Evolutionary conservation across 2,888 invertebrate species (phyloP).

Genomic region (Caenorhabditis sp.): DNA sequence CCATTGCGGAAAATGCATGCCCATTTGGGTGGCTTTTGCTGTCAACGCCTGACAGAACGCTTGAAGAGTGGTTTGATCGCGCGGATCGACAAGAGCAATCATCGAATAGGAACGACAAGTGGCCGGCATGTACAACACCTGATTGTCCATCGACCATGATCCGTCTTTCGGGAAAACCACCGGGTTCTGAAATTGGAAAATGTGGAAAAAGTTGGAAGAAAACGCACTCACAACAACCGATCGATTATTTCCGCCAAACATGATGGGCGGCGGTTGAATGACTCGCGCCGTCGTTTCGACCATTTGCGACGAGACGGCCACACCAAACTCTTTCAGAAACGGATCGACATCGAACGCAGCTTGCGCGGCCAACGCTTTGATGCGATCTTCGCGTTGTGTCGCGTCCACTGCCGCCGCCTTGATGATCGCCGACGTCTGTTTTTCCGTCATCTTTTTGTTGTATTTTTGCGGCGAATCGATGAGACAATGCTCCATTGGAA

Average conservation of each 20-base stretch:
- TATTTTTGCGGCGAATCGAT: slow-evolving; percentile 65
- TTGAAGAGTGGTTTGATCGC: slow-evolving; percentile 56
- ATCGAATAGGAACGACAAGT: slow-evolving; percentile 58
- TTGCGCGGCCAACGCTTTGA: slow-evolving; percentile 53
- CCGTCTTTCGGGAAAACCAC: slow-evolving; percentile 63
- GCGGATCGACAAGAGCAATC: slow-evolving; percentile 59
- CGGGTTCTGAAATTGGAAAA: slow-evolving; percentile 39
- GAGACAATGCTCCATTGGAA: slow-evolving; percentile 63
- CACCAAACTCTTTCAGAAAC: slow-evolving; percentile 61
- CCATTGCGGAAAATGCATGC: slow-evolving; percentile 63
- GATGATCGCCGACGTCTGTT: slow-evolving; percentile 61
- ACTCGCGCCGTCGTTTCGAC: slow-evolving; percentile 64
- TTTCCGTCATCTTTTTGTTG: slow-evolving; percentile 64
- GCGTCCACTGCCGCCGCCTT: slow-evolving; percentile 66
- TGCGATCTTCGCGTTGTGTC: slow-evolving; percentile 57
- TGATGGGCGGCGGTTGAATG: slow-evolving; percentile 60
- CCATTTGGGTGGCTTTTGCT: slow-evolving; percentile 61
- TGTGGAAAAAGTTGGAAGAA: too few relatives aligned
- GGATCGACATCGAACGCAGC: slow-evolving; percentile 63
- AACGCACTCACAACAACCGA: slow-evolving; percentile 10
- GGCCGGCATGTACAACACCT: slow-evolving; percentile 60
- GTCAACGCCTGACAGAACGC: slow-evolving; percentile 56
- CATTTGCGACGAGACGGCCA: slow-evolving; percentile 59
- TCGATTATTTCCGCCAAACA: slow-evolving; percentile 58
- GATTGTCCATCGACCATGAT: slow-evolving; percentile 64